These are phyloP conservation scores for Drosophila subobscura DNA, from an alignment of 1,140 invertebrate species.

Conservation along the genomic window DNA sequence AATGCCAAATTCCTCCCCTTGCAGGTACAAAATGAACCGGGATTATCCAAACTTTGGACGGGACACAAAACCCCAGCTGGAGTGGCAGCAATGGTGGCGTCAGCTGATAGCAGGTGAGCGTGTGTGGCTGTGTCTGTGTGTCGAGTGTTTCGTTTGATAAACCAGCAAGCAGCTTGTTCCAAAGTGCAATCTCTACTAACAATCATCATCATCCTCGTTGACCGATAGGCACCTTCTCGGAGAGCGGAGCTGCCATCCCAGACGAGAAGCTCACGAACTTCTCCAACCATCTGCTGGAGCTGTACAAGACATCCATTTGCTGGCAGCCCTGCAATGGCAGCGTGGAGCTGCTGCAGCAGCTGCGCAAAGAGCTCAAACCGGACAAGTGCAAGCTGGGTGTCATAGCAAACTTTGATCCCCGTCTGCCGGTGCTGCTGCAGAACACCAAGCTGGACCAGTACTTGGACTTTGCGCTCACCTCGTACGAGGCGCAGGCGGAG, in stretches of 20 bases:
- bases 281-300: conserved; percentile 86
- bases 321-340: conserved; percentile 89
- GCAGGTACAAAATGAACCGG: conserved; percentile 84
- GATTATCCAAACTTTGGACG: conserved; percentile 93
- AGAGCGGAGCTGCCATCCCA: conserved; percentile 77
- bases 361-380: conserved; percentile 82
- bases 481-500: conserved; percentile 88
- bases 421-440: conserved; percentile 88
- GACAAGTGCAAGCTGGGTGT: conserved; percentile 87
- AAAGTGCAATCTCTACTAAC: conserved; percentile 29
- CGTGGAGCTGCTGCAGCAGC: conserved; percentile 86
- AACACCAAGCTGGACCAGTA: conserved; percentile 87
- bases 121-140: conserved; percentile 28
- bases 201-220: neutral
- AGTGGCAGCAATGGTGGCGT: conserved; percentile 93
- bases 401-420: conserved; percentile 95
- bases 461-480: conserved; percentile 92
- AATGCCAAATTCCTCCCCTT: too few relatives aligned
- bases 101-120: conserved; percentile 74
- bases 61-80: conserved; percentile 85
- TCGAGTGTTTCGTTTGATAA: conserved; percentile 44
- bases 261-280: conserved; percentile 85
- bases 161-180: conserved; percentile 23
- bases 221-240: conserved; percentile 67
- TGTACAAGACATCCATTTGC: conserved; percentile 88